Percentiles rank a stretch among this genome's conserved stretches.
Evolutionary conservation across 2,113 vertebrate genomes (phyloP).

Genomic region (Pagrus major): DNA sequence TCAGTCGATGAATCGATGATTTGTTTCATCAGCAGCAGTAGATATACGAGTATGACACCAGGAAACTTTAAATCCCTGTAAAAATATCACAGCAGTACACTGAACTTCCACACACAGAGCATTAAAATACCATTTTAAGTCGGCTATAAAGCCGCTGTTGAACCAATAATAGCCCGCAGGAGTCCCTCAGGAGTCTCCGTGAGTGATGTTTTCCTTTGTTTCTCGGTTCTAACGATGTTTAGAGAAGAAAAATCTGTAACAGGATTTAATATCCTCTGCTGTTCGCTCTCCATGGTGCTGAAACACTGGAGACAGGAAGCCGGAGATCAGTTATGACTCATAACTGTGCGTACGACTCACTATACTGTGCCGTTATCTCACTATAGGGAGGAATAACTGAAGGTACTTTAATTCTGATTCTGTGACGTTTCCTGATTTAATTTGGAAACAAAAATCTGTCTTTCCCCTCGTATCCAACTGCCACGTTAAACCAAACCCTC

Average conservation of each 20-base stretch:
- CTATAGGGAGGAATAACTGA: neutral
- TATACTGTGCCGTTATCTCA: neutral
- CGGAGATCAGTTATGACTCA: slow-evolving; percentile 39
- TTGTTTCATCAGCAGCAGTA: no score
- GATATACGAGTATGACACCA: no score
- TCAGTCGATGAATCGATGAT: no score
- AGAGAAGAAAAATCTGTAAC: neutral
- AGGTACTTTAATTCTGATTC: neutral
- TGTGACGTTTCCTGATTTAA: neutral
- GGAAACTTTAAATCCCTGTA: neutral
- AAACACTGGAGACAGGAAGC: slow-evolving; percentile 27
- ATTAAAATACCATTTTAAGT: neutral
- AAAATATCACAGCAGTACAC: neutral
- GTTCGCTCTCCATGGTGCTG: slow-evolving; percentile 69
- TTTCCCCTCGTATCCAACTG: no score
- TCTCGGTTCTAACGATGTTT: neutral
- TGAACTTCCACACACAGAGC: neutral
- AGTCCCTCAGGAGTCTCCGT: neutral
- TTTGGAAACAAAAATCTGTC: neutral
- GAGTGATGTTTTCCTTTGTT: neutral
- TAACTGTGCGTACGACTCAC: neutral
- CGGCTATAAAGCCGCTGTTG: neutral
- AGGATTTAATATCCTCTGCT: neutral
- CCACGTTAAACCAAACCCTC: neutral
- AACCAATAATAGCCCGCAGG: neutral